Evolutionary conservation across 2,113 vertebrate genomes (phyloP).

Genomic region (Apteryx mantelli): DNA sequence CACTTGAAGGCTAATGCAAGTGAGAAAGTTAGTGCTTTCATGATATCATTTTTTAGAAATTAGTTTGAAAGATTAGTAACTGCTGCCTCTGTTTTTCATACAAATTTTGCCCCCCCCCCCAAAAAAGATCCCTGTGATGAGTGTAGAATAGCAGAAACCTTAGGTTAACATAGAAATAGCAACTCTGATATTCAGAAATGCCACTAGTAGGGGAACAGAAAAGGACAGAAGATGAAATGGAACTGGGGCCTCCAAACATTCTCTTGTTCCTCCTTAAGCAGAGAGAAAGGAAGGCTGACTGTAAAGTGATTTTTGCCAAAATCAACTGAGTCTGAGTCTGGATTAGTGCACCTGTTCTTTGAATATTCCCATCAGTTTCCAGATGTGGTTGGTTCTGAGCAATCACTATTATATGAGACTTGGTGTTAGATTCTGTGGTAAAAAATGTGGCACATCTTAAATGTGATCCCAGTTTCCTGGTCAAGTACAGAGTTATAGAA

Average conservation of each 20-base stretch:
- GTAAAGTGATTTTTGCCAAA: not conserved
- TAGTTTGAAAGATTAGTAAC: not conserved
- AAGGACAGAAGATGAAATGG: not conserved
- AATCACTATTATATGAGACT: not conserved
- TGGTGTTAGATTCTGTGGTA: not conserved
- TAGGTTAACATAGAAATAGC: not conserved
- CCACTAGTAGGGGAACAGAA: not conserved
- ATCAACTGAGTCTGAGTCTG: not conserved
- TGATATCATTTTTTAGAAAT: not conserved
- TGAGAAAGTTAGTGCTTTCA: not conserved
- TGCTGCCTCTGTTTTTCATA: not conserved
- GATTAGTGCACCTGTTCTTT: not conserved
- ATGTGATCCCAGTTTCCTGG: not conserved
- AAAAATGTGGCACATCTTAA: not conserved
- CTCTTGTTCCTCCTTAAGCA: not conserved
- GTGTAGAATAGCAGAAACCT: not conserved
- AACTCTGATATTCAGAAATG: not conserved
- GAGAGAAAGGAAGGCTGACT: not conserved
- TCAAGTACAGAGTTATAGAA: not conserved
- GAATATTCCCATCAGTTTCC: not conserved
- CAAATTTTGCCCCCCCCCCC: not conserved
- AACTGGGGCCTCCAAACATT: not conserved
- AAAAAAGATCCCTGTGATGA: not conserved
- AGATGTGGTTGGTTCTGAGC: not conserved
- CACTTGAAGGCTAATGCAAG: not conserved